phyloP scores from a whole-genome alignment of 2,888 invertebrate genomes.

The Abrostola tripartita region DNA sequence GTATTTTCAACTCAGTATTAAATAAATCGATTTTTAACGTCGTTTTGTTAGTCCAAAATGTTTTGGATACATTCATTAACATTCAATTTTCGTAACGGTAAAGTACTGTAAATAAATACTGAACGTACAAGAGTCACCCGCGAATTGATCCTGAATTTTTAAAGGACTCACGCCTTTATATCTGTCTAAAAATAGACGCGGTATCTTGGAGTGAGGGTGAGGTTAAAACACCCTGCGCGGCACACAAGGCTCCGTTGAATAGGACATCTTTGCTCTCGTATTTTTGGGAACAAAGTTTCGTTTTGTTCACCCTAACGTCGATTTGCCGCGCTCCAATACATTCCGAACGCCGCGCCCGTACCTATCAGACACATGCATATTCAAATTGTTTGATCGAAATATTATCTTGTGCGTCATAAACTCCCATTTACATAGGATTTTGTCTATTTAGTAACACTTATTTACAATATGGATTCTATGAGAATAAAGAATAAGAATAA shows the following conservation, averaged over 20 bases:
- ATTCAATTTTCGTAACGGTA: background rate
- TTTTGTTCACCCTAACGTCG: slow-evolving; percentile 26
- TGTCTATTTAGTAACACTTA: too few relatives aligned
- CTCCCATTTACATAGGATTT: too few relatives aligned
- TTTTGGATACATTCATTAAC: background rate
- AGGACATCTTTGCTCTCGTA: slow-evolving; percentile 36
- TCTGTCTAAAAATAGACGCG: slow-evolving; percentile 69
- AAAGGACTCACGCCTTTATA: slow-evolving; percentile 62
- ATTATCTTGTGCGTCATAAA: background rate
- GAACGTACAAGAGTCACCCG: slow-evolving; percentile 11
- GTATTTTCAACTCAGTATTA: too few relatives aligned
- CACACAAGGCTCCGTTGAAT: slow-evolving; percentile 21
- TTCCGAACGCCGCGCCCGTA: slow-evolving; percentile 19
- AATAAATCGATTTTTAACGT: too few relatives aligned
- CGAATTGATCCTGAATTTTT: slow-evolving; percentile 52
- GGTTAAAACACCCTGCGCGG: slow-evolving; percentile 46
- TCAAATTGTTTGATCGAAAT: slow-evolving; percentile 2
- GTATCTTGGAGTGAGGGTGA: slow-evolving; percentile 53
- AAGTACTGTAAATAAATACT: slow-evolving; percentile 25
- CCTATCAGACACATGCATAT: slow-evolving; percentile 20
- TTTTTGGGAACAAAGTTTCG: slow-evolving; percentile 38
- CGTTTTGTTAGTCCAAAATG: background rate
- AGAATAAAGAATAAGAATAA: too few relatives aligned
- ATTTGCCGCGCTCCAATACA: slow-evolving; percentile 34
- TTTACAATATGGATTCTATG: too few relatives aligned